Evolutionary conservation across 2,797 vertebrate genomes (phyloP).

Genomic region (Florisuga fusca): DNA sequence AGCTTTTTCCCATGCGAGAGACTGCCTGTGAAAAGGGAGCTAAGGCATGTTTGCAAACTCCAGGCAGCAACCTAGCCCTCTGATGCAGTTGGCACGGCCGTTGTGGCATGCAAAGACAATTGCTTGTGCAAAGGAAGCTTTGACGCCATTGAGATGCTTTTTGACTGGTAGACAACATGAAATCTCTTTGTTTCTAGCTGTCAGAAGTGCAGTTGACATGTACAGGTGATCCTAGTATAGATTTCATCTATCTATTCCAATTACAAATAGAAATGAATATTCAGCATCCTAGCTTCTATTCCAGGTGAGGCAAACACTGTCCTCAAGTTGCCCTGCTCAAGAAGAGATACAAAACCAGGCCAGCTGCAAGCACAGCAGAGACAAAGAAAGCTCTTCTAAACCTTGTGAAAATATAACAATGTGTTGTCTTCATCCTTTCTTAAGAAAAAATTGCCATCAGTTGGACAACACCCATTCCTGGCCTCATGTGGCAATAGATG

Average conservation of each 20-base stretch:
- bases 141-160: not conserved
- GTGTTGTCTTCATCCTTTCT: not conserved
- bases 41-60: constrained; percentile 57
- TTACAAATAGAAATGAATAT: not conserved
- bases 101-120: constrained; percentile 31
- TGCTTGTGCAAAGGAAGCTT: constrained; percentile 34
- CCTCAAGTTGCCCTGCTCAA: not conserved
- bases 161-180: not conserved
- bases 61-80: constrained; percentile 13
- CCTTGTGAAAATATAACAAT: not conserved
- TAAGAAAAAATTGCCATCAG: not conserved
- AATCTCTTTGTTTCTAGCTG: not conserved
- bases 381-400: not conserved
- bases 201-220: not conserved
- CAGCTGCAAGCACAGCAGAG: not conserved
- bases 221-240: not conserved
- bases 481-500: not conserved
- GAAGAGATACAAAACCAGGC: not conserved
- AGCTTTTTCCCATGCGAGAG: not conserved
- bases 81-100: constrained; percentile 29
- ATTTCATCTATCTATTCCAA: not conserved
- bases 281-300: not conserved
- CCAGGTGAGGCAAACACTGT: not conserved
- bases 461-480: not conserved
- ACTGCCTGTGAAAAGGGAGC: constrained; percentile 26